Evolutionary conservation across 2,797 vertebrate genomes (phyloP).

Genomic region (Esox masquinongy): DNA sequence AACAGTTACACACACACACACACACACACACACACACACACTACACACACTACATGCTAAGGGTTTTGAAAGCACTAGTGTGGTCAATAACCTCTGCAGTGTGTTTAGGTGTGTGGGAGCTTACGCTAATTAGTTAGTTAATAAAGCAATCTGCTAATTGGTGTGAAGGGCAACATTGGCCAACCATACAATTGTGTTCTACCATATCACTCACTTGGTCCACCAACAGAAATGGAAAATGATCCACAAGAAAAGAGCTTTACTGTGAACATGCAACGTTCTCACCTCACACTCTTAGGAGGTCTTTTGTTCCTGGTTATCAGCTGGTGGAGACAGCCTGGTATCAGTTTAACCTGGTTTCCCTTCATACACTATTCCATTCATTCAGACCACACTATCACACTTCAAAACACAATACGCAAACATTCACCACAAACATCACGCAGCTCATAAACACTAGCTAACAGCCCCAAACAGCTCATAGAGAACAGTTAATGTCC

Average conservation of each 20-base stretch:
- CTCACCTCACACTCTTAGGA: neutral
- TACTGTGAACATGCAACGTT: neutral
- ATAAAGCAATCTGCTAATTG: conserved; percentile 93
- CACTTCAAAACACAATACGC: neutral
- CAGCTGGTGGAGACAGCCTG: neutral
- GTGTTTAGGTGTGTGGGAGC: conserved; percentile 20
- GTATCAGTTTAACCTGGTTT: neutral
- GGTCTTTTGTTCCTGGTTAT: neutral
- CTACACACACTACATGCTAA: neutral
- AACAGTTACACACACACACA: neutral
- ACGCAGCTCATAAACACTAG: neutral
- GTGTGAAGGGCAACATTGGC: conserved; percentile 81
- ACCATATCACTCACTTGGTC: conserved; percentile 66
- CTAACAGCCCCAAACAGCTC: no score
- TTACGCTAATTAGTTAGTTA: conserved; percentile 70
- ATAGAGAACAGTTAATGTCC: no score
- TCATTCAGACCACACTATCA: neutral
- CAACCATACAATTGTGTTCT: conserved; percentile 83
- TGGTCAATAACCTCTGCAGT: conserved; percentile 3
- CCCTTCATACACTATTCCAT: neutral
- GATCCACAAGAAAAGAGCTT: conserved; percentile 57
- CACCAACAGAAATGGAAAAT: conserved; percentile 80
- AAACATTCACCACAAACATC: neutral
- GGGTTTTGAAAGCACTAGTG: neutral
- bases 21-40: no score